Evolutionary conservation across 2,797 vertebrate genomes (phyloP).

Genomic region (Myotis vivesi): DNA sequence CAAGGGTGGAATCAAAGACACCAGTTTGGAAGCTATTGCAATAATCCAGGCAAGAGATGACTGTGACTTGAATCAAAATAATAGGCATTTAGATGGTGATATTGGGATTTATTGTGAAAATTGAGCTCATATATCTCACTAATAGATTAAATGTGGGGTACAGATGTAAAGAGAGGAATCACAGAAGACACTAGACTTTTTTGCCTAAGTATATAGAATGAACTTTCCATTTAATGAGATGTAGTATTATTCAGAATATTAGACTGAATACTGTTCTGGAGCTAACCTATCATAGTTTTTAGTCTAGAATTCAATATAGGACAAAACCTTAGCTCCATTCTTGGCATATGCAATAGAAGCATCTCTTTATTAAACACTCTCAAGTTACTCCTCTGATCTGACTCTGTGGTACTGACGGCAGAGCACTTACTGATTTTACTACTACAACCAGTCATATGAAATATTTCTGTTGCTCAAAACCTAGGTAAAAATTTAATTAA

Average conservation of each 20-base stretch:
- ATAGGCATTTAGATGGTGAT: neutral
- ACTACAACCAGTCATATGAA: neutral
- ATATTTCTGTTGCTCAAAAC: neutral
- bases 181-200: neutral
- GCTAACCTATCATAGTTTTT: neutral
- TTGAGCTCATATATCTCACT: neutral
- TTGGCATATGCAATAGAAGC: neutral
- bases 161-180: neutral
- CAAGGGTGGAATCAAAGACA: neutral
- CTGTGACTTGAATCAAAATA: neutral
- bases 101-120: neutral
- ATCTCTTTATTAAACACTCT: neutral
- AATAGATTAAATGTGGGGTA: neutral
- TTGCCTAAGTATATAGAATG: neutral
- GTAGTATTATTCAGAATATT: neutral
- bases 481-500: neutral
- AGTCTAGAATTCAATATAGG: neutral
- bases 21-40: neutral
- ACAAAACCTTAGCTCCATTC: neutral
- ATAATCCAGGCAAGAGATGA: neutral
- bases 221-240: neutral
- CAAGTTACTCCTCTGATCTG: neutral
- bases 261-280: neutral
- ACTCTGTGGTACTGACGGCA: neutral
- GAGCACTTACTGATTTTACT: neutral